phyloP scores from a whole-genome alignment of 2,113 vertebrate genomes.

The cattle (Bos taurus) region DNA sequence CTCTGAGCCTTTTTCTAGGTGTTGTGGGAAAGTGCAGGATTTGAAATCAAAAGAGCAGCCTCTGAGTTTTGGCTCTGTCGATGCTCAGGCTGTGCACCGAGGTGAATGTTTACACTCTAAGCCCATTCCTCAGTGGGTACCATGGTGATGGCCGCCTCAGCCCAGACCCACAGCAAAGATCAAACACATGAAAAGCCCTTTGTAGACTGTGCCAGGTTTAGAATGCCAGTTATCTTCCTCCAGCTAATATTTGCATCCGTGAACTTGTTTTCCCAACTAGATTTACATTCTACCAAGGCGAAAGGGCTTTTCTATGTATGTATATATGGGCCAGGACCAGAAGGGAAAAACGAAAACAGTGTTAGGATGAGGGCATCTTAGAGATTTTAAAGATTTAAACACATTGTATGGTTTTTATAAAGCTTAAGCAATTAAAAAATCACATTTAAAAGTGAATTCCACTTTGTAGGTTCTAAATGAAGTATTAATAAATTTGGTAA shows the following conservation, averaged over 20 bases:
- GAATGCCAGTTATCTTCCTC: background rate
- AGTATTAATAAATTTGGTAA: background rate
- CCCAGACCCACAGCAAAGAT: background rate
- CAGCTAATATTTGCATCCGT: background rate
- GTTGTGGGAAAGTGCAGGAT: too few species aligned
- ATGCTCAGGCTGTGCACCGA: too few species aligned
- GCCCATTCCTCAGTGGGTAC: background rate
- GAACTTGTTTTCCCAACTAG: background rate
- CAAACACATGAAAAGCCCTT: background rate
- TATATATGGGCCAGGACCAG: background rate
- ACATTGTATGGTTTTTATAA: background rate
- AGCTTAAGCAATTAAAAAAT: background rate
- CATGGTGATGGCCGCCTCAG: background rate
- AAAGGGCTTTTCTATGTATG: background rate
- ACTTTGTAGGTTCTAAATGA: background rate
- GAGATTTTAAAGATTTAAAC: background rate
- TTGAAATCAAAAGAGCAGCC: background rate
- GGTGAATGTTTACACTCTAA: too few species aligned
- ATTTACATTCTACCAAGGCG: background rate
- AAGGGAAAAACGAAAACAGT: background rate
- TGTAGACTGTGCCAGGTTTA: too few species aligned
- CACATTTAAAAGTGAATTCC: background rate
- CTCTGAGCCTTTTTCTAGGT: background rate
- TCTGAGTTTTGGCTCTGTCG: background rate
- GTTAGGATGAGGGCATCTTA: too few species aligned